Evolutionary conservation across 2,888 invertebrate genomes (phyloP), one percentile per base, ranked within the genome.

Genomic region (Yponomeuta evonymella): DNA sequence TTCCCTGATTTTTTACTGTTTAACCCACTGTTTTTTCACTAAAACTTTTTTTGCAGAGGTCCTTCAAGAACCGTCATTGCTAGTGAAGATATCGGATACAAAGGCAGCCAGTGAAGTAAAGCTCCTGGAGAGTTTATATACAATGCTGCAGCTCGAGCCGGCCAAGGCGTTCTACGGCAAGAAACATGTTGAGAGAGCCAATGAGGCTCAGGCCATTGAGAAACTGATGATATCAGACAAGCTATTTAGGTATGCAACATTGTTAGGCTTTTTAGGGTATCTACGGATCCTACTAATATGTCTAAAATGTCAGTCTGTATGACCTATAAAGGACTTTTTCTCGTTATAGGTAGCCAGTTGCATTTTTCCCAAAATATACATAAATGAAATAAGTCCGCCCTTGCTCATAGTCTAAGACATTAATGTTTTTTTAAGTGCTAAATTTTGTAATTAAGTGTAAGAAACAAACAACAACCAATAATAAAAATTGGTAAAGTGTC

Each of bases 151-250:
- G 81, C 94, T 94, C 73, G 99, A 99, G 83, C 98, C 99, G 0
- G 95, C 96, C 4, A 96, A 97, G 86, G 99, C 99, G 0, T 99
- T 98, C 88, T 99, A 99, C 89, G 99, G 99, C 68, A 95, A 97
- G 79, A 97, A 95, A 80, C 99, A 99, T 85, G 96, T 99, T 6
- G 94, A 96, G 79, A 94, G 91, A 74, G 99, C 99, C 0, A 96
- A 95, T 79, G 96, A 98, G 79, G 95, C 97, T 29, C 96, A 97
- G 88, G 99, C 99, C 66, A 95, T 99, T 77, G 99, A 99, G 90
- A 97, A 95, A 1, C 93, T 99, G 69, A 94, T 99, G 80, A 97
- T 99, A 79, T 98, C 98, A 23, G 99, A 99, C 88, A 97, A 97
- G 87, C 93, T 99, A 71, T 99, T 99, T 84, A 95, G 99, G 97